Evolutionary conservation across 2,888 invertebrate genomes (phyloP), one percentile per base, ranked within the genome.

Genomic region (Salpingus planirostris): DNA sequence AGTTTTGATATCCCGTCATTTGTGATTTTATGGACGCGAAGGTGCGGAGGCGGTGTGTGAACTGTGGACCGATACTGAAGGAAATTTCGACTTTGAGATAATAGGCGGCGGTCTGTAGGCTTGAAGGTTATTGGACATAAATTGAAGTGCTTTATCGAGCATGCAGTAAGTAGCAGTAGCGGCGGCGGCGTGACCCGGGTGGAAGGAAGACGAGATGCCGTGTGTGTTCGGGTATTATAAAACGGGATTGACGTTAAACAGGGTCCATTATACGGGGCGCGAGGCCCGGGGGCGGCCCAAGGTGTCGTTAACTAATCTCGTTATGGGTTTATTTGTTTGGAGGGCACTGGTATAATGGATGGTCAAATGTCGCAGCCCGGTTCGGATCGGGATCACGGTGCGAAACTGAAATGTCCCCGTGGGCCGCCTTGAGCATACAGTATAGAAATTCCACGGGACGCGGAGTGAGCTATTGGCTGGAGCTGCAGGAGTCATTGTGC

Each of bases 371-470:
- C 57, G 55, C 50, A 52, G 43, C 46, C 51, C 49, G 44, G 46
- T 52, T 55, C 54, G 55, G 54, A 55, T 52, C 51, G 54, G 53
- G 55, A 56, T 56, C 57, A 55, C 52, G 53, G 49, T 52, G 54
- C 55, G 59, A 59, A 50, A 59, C 59, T 57, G 57, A 57, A 57
- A 57, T 50, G 55, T 57, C 57, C 59, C 57, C 40, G 38, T 48
- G 57, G 57, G 51, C 51, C 47, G 50, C 54, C 54, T 50, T 53
- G 49, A 53, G 54, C 56, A 52, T 51, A 50, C 48, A 52, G 44
- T 42, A 48, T 44, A 48, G 50, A 50, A 51, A 52, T 54, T 51
- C 50, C 43, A 40, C 38, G 49, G 50, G 50, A 50, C 49, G 49
- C 43, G 31, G 40, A 43, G 47, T 50, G 51, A 54, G 46, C 52